A percentile compares a stretch with the other conserved stretches of the same genome.
These are phyloP conservation scores for Bergia sp. DNA, from an alignment of 92 coral and sea anemone species.

Conservation along the genomic window DNA sequence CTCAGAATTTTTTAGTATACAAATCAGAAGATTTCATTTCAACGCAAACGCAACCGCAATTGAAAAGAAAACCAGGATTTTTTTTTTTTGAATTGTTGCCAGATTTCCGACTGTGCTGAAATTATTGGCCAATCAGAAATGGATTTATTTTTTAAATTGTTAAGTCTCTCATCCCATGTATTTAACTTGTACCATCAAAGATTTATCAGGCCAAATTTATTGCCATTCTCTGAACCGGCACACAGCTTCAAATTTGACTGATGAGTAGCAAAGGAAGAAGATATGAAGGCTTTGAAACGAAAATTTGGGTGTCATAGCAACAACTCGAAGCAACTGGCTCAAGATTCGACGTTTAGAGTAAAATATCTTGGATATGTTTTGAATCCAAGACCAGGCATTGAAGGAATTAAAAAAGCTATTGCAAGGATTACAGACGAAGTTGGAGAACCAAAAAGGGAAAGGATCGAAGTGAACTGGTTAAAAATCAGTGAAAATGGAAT, in stretches of 20 bases:
- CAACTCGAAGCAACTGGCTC: constrained; percentile 45
- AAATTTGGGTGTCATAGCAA: constrained; percentile 45
- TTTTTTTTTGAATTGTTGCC: constrained; percentile 23
- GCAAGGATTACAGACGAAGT: constrained; percentile 43
- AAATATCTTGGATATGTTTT: constrained; percentile 63
- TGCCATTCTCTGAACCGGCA: not conserved
- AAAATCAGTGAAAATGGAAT: constrained; percentile 53
- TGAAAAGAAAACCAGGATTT: not conserved
- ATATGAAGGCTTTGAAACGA: constrained; percentile 49
- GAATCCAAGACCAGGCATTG: constrained; percentile 50
- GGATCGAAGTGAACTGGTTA: constrained; percentile 54
- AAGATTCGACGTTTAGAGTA: constrained; percentile 57
- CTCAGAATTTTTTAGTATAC: not conserved
- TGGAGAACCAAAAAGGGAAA: constrained; percentile 31
- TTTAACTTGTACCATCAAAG: not conserved
- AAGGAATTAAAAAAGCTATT: constrained; percentile 61
- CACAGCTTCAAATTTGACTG: not conserved
- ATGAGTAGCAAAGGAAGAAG: not conserved
- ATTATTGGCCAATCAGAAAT: constrained; percentile 35
- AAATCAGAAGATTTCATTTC: not conserved
- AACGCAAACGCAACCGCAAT: not conserved
- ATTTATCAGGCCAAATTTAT: not conserved
- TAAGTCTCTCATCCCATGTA: not conserved
- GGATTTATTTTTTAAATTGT: constrained; percentile 3
- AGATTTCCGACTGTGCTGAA: constrained; percentile 10